Conservation (phyloP, 2,797 vertebrate species). For the Leptatherina wallacei region DNA sequence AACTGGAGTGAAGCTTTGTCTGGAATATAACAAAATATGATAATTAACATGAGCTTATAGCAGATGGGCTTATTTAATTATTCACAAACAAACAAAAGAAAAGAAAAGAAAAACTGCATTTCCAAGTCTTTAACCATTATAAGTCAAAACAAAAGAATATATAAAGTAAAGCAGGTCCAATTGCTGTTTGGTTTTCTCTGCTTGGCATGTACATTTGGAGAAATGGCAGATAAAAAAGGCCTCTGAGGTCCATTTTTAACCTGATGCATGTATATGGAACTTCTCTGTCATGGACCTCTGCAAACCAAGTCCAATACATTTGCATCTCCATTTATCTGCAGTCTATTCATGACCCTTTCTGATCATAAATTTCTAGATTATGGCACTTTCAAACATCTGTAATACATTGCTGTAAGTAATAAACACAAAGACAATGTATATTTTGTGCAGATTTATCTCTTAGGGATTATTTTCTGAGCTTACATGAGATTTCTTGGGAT, state of each 20-base stretch:
- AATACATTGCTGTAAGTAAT: background rate
- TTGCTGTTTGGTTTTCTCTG: background rate
- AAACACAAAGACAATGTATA: conserved; percentile 8
- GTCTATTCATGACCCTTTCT: conserved; percentile 9
- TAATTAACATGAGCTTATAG: background rate
- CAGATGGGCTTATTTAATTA: background rate
- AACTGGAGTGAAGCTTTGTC: conserved; percentile 80
- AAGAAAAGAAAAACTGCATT: background rate
- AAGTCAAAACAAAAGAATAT: background rate
- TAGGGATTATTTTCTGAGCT: conserved; percentile 54
- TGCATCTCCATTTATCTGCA: background rate
- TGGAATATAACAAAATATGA: conserved; percentile 30
- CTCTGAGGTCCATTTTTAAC: background rate
- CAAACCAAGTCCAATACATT: background rate
- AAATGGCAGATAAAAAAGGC: background rate
- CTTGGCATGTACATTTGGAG: conserved; percentile 17
- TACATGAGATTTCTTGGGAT: conserved; percentile 27
- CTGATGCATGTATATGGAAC: background rate
- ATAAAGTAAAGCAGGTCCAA: background rate
- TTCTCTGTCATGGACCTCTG: background rate
- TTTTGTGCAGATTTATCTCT: conserved; percentile 29
- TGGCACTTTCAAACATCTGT: conserved; percentile 26
- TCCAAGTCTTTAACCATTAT: background rate
- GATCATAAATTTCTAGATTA: conserved; percentile 24
- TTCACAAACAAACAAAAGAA: background rate